A percentile compares a stretch with the other conserved stretches of the same genome.
Conservation (phyloP, 2,797 vertebrate genomes). For the Vipera ursinii region DNA sequence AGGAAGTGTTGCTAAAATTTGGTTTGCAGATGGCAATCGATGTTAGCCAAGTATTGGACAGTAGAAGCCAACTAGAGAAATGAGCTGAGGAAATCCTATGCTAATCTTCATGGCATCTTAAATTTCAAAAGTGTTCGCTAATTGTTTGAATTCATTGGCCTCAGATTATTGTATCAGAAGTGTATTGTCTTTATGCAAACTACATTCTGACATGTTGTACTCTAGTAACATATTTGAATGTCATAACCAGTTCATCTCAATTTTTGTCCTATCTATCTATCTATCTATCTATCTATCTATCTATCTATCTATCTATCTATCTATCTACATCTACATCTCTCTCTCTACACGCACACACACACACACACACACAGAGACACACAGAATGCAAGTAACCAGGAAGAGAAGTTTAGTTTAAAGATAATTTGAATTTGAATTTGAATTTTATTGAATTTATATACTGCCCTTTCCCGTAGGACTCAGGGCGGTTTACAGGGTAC, state of each 20-base stretch:
- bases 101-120: not conserved
- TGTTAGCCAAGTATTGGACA: not conserved
- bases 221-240: not conserved
- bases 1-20: not conserved
- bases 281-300: too few relatives aligned
- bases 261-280: not conserved
- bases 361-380: too few relatives aligned
- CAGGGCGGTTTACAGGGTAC: too few relatives aligned
- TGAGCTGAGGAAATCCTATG: not conserved
- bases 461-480: too few relatives aligned
- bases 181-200: not conserved
- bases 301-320: too few relatives aligned
- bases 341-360: too few relatives aligned
- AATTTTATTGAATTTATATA: too few relatives aligned
- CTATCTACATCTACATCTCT: too few relatives aligned
- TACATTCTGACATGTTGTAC: not conserved
- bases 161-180: not conserved
- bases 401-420: not conserved
- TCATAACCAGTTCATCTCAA: not conserved
- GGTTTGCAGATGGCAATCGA: not conserved
- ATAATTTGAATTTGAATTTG: not conserved
- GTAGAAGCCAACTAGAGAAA: not conserved
- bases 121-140: not conserved
- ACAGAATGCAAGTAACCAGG: not conserved
- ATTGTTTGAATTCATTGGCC: not conserved